phyloP scores from a whole-genome alignment of 1,140 invertebrate genomes.

The Coenobita brevimanus region DNA sequence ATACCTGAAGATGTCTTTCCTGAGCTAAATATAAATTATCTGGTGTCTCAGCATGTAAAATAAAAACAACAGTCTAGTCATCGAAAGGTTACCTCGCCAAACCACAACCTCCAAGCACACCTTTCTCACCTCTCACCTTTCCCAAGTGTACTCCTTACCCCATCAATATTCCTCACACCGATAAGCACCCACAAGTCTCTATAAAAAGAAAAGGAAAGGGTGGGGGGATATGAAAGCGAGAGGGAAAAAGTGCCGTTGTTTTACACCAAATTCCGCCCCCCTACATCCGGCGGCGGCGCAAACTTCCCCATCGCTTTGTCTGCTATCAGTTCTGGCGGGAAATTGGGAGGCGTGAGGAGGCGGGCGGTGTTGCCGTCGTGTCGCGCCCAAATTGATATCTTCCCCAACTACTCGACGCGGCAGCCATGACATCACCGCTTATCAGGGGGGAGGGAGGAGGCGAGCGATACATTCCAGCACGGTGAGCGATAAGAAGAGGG shows the following conservation, averaged over 20 bases:
- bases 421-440: constrained; percentile 56
- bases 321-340: constrained; percentile 58
- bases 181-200: too few species aligned
- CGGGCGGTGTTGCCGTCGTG: constrained; percentile 8
- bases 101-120: too few species aligned
- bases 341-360: constrained; percentile 47
- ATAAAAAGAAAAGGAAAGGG: too few species aligned
- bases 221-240: too few species aligned
- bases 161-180: too few species aligned
- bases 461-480: constrained; percentile 60
- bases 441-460: constrained; percentile 31
- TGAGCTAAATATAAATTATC: too few species aligned
- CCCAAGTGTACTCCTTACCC: too few species aligned
- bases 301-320: constrained; percentile 61
- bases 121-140: too few species aligned
- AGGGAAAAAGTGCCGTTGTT: constrained; percentile 31
- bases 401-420: constrained; percentile 44
- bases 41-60: too few species aligned
- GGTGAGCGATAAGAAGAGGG: constrained; percentile 59
- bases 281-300: constrained; percentile 38
- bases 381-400: constrained; percentile 57
- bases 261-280: constrained; percentile 47
- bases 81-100: too few species aligned
- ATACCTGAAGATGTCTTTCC: too few species aligned
- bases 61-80: too few species aligned